Evolutionary conservation across 2,888 invertebrate species (phyloP).

Genomic region (Agrotis ipsilon): DNA sequence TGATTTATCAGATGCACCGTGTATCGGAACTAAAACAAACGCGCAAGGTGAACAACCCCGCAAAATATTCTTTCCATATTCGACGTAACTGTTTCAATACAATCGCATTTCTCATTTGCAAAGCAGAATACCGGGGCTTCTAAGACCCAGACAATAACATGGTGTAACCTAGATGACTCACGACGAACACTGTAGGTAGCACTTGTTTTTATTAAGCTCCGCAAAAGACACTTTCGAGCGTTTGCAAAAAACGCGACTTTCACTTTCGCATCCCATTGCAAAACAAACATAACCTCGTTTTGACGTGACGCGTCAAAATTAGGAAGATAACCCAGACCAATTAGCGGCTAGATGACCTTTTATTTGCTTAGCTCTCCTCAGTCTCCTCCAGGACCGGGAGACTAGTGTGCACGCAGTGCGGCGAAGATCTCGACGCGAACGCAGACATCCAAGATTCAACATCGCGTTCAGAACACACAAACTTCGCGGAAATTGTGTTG

Average conservation of each 20-base stretch:
- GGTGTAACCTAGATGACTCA: constrained; percentile 69
- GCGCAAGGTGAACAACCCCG: constrained; percentile 58
- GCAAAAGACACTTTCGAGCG: constrained; percentile 78
- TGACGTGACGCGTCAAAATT: constrained; percentile 70
- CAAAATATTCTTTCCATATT: constrained; percentile 51
- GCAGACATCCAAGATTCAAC: constrained; percentile 92
- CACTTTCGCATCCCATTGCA: constrained; percentile 86
- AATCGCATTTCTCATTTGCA: constrained; percentile 59
- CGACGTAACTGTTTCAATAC: constrained; percentile 54
- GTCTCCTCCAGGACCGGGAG: constrained; percentile 92
- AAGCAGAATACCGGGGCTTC: constrained; percentile 51
- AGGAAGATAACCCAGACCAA: constrained; percentile 73
- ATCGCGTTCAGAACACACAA: constrained; percentile 91
- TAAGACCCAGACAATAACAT: constrained; percentile 62
- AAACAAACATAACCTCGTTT: constrained; percentile 83
- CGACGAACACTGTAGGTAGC: constrained; percentile 55
- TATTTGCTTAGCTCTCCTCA: constrained; percentile 85
- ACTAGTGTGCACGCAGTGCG: constrained; percentile 86
- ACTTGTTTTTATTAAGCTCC: constrained; percentile 66
- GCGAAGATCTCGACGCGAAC: constrained; percentile 87
- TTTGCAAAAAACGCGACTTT: constrained; percentile 84
- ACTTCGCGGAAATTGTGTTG: constrained; percentile 91
- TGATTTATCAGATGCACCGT: constrained; percentile 13
- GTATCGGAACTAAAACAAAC: constrained; percentile 40
- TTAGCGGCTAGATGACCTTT: constrained; percentile 63